Evolutionary conservation across 2,888 invertebrate species (phyloP).

Genomic region (Zaprionus bogoriensis): DNA sequence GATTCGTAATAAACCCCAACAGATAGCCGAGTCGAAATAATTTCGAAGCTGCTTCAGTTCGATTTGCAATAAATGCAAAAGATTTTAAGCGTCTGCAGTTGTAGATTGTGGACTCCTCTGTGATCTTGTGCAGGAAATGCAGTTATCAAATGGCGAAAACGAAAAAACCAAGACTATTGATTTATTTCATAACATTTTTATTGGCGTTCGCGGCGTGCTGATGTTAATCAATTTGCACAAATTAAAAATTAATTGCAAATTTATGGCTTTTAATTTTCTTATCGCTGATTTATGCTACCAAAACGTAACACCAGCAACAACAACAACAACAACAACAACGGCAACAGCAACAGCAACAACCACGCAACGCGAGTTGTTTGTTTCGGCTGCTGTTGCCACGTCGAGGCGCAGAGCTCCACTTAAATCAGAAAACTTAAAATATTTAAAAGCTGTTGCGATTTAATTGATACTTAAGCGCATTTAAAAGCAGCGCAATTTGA

Average conservation of each 20-base stretch:
- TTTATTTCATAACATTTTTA: constrained; percentile 58
- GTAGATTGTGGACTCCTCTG: background rate
- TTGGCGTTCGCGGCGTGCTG: constrained; percentile 57
- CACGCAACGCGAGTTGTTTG: constrained; percentile 1
- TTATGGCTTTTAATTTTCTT: constrained; percentile 80
- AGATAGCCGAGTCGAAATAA: too few species aligned
- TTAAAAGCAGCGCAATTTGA: constrained; percentile 26
- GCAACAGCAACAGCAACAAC: constrained; percentile 12
- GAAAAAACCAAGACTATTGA: constrained; percentile 30
- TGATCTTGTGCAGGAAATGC: background rate
- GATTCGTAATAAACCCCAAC: too few species aligned
- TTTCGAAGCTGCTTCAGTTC: too few species aligned
- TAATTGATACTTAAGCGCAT: constrained; percentile 39
- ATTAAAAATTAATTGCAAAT: constrained; percentile 81
- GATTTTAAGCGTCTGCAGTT: background rate
- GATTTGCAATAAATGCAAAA: background rate
- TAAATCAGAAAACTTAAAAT: too few species aligned
- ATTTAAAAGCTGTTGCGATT: constrained; percentile 32
- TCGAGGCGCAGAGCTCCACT: constrained; percentile 14
- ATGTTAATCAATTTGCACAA: constrained; percentile 76
- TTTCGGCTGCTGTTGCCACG: constrained; percentile 22
- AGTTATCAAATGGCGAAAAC: constrained; percentile 16
- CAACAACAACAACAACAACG: background rate
- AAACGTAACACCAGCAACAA: constrained; percentile 14
- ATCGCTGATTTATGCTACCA: constrained; percentile 72